Percentiles rank a stretch among this genome's conserved stretches.
These are phyloP conservation scores for Eubasilissa regina DNA, from an alignment of 1,140 invertebrate species.

Conservation along the genomic window DNA sequence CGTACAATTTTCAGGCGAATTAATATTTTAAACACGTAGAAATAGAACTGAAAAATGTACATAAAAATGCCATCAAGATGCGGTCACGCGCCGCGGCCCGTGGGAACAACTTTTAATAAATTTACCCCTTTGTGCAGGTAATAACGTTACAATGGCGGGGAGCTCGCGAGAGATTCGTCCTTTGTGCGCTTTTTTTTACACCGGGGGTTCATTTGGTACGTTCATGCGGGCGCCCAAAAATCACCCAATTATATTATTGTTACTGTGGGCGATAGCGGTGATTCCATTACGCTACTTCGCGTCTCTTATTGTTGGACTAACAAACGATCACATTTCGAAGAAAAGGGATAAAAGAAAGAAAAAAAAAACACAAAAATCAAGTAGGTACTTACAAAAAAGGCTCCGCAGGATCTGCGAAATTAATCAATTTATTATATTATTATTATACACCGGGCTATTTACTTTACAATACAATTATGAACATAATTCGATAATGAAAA, in stretches of 20 bases:
- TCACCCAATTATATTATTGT: neutral
- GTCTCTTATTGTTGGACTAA: too few relatives aligned
- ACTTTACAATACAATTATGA: too few relatives aligned
- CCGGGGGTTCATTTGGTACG: neutral
- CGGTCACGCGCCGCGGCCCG: constrained; percentile 53
- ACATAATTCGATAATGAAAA: too few relatives aligned
- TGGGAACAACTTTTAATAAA: constrained; percentile 59
- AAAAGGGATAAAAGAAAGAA: neutral
- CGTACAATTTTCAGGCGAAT: constrained; percentile 41
- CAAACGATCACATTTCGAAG: neutral
- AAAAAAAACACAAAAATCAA: too few relatives aligned
- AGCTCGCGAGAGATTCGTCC: constrained; percentile 16
- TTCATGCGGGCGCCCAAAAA: neutral
- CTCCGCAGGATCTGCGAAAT: too few relatives aligned
- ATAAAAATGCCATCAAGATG: constrained; percentile 57
- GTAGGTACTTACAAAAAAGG: too few relatives aligned
- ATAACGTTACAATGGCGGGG: constrained; percentile 53
- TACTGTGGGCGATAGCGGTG: neutral
- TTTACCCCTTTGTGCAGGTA: constrained; percentile 59
- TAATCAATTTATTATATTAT: too few relatives aligned
- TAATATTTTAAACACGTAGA: constrained; percentile 55
- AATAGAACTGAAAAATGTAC: constrained; percentile 52
- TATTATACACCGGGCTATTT: too few relatives aligned
- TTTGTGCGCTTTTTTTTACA: constrained; percentile 1
- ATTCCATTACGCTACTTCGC: constrained; percentile 6